Evolutionary conservation across 2,113 vertebrate genomes (phyloP), one percentile per base, ranked within the genome.

Genomic region (Bucco capensis): DNA sequence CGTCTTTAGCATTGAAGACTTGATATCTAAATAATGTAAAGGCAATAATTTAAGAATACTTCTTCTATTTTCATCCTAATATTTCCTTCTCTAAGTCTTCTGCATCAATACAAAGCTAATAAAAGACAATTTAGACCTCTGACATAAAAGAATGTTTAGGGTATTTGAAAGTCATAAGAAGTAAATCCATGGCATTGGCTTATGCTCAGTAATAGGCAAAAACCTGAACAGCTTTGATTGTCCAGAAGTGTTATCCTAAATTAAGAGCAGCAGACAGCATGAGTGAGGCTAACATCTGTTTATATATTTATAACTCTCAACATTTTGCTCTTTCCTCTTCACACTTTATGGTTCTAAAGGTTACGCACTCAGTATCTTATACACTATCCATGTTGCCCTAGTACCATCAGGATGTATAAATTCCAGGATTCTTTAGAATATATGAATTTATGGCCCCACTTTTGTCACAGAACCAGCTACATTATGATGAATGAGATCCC

Each of bases 401-500:
- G 40, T 30, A 62, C 42, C 58, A 86, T 58, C 17, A 42, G 24
- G 5, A 33, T 79, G 88, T 86, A 88, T 70, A 58, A 88, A 96
- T 86, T 71, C 87, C 56, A 86, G 73, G 71, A 78, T 88, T 93
- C 89, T 89, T 93, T 57, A n/a, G 65, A 92, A 86, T 79, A 90
- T 71, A 74, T 31, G n/a, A 93, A 94, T 96, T 95, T 91, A 91
- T 83, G 83, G 70, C 64, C 38, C 87, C 71, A n/a, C 56, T 95
- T 96, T 69, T 88, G 81, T 95, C 50, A 62, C 74, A 47, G 2
- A 73, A 86, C 72, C 53, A 83, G 71, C 70, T 79, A 53, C 75
- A 57, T 24, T 50, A 79, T 94, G 96, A 97, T 90, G 73, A 94
- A 92, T 93, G 95, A 94, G 95, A 96, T 96, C 78, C 84, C 86